Conservation (phyloP, 2,113 vertebrate genomes). For the Anguilla rostrata region DNA sequence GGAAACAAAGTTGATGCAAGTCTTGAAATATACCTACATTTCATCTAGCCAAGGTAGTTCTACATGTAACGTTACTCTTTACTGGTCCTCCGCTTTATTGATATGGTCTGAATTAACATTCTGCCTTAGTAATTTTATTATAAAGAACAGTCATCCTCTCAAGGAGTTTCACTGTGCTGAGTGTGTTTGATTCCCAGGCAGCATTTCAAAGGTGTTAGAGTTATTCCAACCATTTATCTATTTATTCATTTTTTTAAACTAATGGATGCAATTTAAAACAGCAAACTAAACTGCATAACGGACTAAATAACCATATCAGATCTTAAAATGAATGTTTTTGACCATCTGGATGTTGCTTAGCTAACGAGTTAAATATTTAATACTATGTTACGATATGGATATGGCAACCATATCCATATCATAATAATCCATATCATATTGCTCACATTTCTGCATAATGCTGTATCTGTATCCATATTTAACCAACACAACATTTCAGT, state of each 20-base stretch:
- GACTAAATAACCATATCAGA: not conserved
- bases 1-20: not conserved
- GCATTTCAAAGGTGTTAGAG: not conserved
- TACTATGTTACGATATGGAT: not conserved
- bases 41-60: not conserved
- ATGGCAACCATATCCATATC: not conserved
- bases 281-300: not conserved
- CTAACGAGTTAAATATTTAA: not conserved
- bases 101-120: not conserved
- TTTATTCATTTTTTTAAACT: not conserved
- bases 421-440: too few relatives aligned
- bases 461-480: too few relatives aligned
- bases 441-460: not conserved
- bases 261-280: not conserved
- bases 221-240: too few relatives aligned
- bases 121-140: not conserved
- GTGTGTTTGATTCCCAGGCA: not conserved
- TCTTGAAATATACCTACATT: not conserved
- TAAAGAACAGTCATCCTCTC: not conserved
- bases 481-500: too few relatives aligned
- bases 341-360: too few relatives aligned
- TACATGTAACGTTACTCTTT: not conserved
- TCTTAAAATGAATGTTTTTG: not conserved
- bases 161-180: not conserved
- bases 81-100: not conserved